phyloP scores from a whole-genome alignment of 2,113 vertebrate genomes.

The Silurus asotus region DNA sequence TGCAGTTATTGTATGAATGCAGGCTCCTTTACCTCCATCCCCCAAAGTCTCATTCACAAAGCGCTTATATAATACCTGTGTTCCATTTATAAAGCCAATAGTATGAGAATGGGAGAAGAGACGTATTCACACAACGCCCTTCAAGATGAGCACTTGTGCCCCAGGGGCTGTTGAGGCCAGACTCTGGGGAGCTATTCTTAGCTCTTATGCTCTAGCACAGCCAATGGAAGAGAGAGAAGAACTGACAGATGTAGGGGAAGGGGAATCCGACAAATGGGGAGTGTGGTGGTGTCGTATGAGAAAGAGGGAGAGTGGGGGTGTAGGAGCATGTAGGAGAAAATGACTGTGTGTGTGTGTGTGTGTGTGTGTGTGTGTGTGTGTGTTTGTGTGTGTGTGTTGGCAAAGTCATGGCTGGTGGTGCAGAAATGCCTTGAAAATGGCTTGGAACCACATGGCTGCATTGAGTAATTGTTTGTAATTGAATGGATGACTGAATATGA shows the following conservation, averaged over 20 bases:
- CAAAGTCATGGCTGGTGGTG: slow-evolving; percentile 27
- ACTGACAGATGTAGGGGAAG: slow-evolving; percentile 61
- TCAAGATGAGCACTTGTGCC: slow-evolving; percentile 64
- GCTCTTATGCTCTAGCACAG: slow-evolving; percentile 60
- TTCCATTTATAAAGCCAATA: slow-evolving; percentile 65
- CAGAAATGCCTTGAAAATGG: background rate
- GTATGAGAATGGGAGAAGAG: slow-evolving; percentile 50
- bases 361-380: background rate
- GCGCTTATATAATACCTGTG: slow-evolving; percentile 68
- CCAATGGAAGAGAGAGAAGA: slow-evolving; percentile 54
- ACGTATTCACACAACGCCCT: slow-evolving; percentile 66
- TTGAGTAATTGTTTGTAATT: background rate
- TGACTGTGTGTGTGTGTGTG: background rate
- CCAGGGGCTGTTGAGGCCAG: slow-evolving; percentile 57
- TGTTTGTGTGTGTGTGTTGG: background rate
- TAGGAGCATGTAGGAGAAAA: slow-evolving; percentile 15
- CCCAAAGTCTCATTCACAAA: slow-evolving; percentile 70
- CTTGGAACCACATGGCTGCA: background rate
- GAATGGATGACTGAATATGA: background rate
- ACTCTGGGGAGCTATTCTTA: slow-evolving; percentile 70
- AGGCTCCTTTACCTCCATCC: slow-evolving; percentile 36
- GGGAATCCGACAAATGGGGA: slow-evolving; percentile 37
- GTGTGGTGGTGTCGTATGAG: slow-evolving; percentile 22
- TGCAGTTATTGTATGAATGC: slow-evolving; percentile 64
- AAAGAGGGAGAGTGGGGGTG: slow-evolving; percentile 29